Evolutionary conservation across 2,888 invertebrate species (phyloP).

Genomic region (Dasypolia templi): DNA sequence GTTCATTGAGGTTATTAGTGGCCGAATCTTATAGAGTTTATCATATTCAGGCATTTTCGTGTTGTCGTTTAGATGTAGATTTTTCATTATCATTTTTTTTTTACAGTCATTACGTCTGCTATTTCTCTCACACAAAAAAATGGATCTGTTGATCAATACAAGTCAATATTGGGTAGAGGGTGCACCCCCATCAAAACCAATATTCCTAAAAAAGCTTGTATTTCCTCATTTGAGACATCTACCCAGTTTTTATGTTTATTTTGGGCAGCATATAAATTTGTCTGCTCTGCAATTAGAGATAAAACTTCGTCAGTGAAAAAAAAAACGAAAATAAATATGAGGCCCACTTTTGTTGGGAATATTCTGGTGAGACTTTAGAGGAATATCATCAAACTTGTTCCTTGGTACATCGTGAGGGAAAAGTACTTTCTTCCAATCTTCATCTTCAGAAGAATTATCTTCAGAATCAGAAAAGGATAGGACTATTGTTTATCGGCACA

Average conservation of each 20-base stretch:
- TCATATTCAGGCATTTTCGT: conserved; percentile 13
- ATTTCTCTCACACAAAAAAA: conserved; percentile 14
- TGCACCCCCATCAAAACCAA: conserved; percentile 8
- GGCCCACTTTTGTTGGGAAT: too few species aligned
- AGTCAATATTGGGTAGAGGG: conserved; percentile 17
- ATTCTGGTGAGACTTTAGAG: too few species aligned
- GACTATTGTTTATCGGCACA: too few species aligned
- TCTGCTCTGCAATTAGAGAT: too few species aligned
- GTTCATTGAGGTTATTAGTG: neutral
- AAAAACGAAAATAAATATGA: too few species aligned
- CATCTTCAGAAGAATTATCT: too few species aligned
- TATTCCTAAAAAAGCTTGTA: conserved; percentile 2
- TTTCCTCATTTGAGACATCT: neutral
- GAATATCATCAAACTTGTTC: too few species aligned
- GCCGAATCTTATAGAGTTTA: conserved; percentile 7
- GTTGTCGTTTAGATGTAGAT: conserved; percentile 7
- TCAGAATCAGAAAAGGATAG: too few species aligned
- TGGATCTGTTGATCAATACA: conserved; percentile 23
- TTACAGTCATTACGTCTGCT: neutral
- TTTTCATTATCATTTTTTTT: conserved; percentile 2
- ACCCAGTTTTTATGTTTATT: neutral
- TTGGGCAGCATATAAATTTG: neutral
- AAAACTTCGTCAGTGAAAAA: too few species aligned
- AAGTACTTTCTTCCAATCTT: too few species aligned
- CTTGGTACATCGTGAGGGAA: too few species aligned